phyloP scores from a whole-genome alignment of 2,113 vertebrate species.

The Lota lota region DNA sequence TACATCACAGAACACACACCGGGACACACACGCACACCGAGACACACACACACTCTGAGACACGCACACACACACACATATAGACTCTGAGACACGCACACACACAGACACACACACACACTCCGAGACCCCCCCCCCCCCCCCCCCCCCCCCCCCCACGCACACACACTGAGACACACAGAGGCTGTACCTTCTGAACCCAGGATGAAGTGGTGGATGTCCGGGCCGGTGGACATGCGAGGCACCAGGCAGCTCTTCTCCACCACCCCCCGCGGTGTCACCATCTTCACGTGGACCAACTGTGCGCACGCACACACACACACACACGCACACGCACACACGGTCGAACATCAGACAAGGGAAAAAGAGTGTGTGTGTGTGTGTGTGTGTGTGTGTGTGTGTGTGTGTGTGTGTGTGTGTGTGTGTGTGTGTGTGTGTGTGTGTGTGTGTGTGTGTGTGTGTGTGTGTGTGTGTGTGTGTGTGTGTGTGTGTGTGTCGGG shows the following conservation, averaged over 20 bases:
- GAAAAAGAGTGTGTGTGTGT: no score
- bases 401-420: no score
- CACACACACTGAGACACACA: slow-evolving; percentile 1
- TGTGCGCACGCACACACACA: slow-evolving; percentile 48
- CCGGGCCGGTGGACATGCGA: slow-evolving; percentile 94
- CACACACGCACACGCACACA: background rate
- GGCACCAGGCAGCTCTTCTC: slow-evolving; percentile 97
- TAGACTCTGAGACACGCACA: background rate
- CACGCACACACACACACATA: background rate
- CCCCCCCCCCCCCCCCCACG: no score
- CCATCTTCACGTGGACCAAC: slow-evolving; percentile 97
- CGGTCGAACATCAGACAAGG: background rate
- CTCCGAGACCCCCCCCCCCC: no score
- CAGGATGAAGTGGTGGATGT: slow-evolving; percentile 98
- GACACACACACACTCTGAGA: slow-evolving; percentile 13
- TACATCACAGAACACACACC: background rate
- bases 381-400: no score
- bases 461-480: no score
- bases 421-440: no score
- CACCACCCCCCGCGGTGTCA: slow-evolving; percentile 92
- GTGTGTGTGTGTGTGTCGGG: no score
- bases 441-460: no score
- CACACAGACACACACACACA: no score
- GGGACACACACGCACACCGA: slow-evolving; percentile 6
- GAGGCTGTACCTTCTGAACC: slow-evolving; percentile 90